phyloP scores from a whole-genome alignment of 2,797 vertebrate species.

The Podargus strigoides region DNA sequence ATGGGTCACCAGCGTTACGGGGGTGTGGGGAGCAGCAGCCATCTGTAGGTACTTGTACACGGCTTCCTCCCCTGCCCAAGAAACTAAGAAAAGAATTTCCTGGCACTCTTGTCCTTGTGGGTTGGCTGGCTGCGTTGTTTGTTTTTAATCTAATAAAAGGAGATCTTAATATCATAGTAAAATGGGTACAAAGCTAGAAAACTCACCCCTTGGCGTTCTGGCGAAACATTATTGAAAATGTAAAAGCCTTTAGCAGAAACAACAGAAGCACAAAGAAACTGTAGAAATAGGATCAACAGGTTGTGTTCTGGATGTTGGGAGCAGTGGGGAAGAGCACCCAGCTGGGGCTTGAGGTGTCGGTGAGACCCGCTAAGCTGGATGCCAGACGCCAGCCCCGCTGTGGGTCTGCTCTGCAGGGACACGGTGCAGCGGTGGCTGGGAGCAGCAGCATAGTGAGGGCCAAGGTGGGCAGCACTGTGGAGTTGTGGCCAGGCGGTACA shows the following conservation, averaged over 20 bases:
- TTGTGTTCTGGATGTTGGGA: background rate
- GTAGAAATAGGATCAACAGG: constrained; percentile 20
- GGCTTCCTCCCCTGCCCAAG: background rate
- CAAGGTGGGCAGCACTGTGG: background rate
- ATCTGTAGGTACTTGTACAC: background rate
- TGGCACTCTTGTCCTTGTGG: constrained; percentile 34
- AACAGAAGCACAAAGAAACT: constrained; percentile 30
- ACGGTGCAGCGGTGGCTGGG: fast-evolving
- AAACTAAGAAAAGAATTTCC: constrained; percentile 35
- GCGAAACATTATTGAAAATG: constrained; percentile 49
- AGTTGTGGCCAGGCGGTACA: background rate
- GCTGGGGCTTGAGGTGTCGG: background rate
- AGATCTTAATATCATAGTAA: constrained; percentile 57
- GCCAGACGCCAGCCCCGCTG: fast-evolving
- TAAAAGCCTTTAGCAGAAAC: constrained; percentile 33
- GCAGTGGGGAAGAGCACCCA: background rate
- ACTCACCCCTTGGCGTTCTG: constrained; percentile 8
- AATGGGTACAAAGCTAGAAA: constrained; percentile 53
- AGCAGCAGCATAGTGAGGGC: background rate
- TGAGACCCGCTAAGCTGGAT: background rate
- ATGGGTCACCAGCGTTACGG: fast-evolving
- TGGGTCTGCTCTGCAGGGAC: background rate
- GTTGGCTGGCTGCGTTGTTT: constrained; percentile 56
- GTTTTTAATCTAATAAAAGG: constrained; percentile 64
- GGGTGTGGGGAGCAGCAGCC: background rate